Evolutionary conservation across 92 coral and sea anemone genomes (phyloP).

Genomic region (Bergia sp.): DNA sequence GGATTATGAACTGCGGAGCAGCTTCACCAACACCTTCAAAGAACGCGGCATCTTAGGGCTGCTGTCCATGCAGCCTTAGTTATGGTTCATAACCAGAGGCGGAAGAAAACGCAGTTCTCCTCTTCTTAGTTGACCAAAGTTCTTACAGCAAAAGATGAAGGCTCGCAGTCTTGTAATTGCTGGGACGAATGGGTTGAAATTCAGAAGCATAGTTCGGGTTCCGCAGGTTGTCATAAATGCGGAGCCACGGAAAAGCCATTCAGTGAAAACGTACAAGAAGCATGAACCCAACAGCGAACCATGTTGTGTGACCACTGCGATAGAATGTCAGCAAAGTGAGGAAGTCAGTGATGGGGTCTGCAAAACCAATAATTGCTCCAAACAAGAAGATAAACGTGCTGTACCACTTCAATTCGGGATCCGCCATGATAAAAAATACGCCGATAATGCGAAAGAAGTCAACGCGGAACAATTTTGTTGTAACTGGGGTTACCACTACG

Average conservation of each 20-base stretch:
- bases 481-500: no score
- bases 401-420: constrained; percentile 23
- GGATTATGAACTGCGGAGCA: constrained; percentile 56
- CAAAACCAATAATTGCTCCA: no score
- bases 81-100: not conserved
- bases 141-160: no score
- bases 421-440: not conserved
- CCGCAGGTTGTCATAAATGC: not conserved
- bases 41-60: not conserved
- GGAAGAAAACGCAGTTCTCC: not conserved
- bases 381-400: no score
- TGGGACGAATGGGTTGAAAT: constrained; percentile 36
- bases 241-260: no score
- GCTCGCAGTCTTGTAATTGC: not conserved
- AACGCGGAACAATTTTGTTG: no score
- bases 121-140: not conserved
- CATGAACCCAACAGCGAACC: not conserved
- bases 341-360: no score
- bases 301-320: no score
- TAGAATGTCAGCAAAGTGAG: no score
- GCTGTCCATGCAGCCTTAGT: not conserved
- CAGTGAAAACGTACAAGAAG: not conserved
- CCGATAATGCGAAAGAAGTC: not conserved
- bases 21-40: constrained; percentile 22
- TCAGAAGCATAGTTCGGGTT: not conserved